phyloP scores from a whole-genome alignment of 2,797 vertebrate species.

The Chromis chromis region DNA sequence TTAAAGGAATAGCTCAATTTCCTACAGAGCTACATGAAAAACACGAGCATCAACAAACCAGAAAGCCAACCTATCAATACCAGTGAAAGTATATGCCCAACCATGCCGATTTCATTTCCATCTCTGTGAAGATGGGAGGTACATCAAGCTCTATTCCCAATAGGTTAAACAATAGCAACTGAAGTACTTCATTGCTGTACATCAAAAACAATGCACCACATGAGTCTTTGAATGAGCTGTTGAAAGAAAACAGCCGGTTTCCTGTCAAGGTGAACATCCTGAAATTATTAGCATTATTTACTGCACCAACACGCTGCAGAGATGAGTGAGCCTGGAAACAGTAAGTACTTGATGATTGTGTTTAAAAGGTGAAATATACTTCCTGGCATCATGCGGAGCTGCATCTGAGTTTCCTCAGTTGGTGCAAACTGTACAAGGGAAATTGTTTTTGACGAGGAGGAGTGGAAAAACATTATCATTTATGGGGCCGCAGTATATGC shows the following conservation, averaged over 20 bases:
- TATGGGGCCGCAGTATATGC: conserved; percentile 19
- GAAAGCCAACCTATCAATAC: conserved; percentile 69
- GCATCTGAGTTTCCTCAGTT: conserved; percentile 65
- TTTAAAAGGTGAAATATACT: conserved; percentile 78
- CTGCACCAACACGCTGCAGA: conserved; percentile 58
- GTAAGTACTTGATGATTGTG: conserved; percentile 62
- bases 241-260: conserved; percentile 79
- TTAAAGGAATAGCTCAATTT: conserved; percentile 62
- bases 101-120: conserved; percentile 65
- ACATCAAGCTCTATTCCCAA: conserved; percentile 75
- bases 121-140: conserved; percentile 64
- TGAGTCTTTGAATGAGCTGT: conserved; percentile 68
- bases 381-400: conserved; percentile 54
- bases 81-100: conserved; percentile 54
- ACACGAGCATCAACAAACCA: conserved; percentile 65
- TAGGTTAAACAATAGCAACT: conserved; percentile 80
- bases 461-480: conserved; percentile 42
- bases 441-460: conserved; percentile 40
- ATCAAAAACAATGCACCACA: conserved; percentile 72
- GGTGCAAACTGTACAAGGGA: conserved; percentile 56
- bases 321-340: conserved; percentile 55
- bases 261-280: conserved; percentile 79
- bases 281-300: conserved; percentile 83
- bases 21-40: conserved; percentile 41
- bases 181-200: conserved; percentile 74